Base-by-base conservation (phyloP, 2,113 vertebrate genomes). In the Origma solitaria region DNA sequence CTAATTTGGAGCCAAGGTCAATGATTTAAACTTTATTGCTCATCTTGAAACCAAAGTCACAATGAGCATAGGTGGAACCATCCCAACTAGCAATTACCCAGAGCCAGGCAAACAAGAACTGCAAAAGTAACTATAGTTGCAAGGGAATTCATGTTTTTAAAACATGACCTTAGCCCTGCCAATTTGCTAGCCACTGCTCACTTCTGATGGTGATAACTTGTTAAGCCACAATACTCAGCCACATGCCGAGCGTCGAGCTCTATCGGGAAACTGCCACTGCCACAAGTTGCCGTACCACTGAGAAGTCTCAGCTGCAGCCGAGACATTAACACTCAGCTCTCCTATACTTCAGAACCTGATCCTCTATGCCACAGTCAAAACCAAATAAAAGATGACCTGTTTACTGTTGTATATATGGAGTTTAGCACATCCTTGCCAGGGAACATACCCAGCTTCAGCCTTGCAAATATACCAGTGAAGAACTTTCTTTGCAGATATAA, bases 41-140 rank as follows among this genome's bases (percentile, higher is more conserved):
- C 79, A 58, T 94, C 92, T 78, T 93, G 89, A 97, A 96, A 90
- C 71, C 17, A 3, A 91, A 65, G 44, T 77, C 88, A 90, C 60
- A 92, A 86, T 72, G 62, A 93, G 37, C 73, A 82, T 82, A 95
- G 91, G 90, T 96, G 94, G 91, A 92, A 85, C 51, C 82, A 90
- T 70, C 87, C 88, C 90, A 94, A 94, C 83, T 49, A 92, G 86
- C 90, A 97, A 91, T 96, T 97, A 96, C 47, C 51, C 65, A 78
- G 69, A 91, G 85, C 42, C 85, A 89, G 49, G 64, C 82, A 95
- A 82, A 56, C 47, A 83, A 86, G 64, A 95, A 60, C 85, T 73
- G 54, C 57, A 88, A 61, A 92, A 95, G 37, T 66, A 93, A 75
- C 84, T 83, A 71, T 31, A 75, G 77, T 70, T 95, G 61, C 65